Conservation (phyloP, 2,113 vertebrate species). For the Myotis yumanensis region DNA sequence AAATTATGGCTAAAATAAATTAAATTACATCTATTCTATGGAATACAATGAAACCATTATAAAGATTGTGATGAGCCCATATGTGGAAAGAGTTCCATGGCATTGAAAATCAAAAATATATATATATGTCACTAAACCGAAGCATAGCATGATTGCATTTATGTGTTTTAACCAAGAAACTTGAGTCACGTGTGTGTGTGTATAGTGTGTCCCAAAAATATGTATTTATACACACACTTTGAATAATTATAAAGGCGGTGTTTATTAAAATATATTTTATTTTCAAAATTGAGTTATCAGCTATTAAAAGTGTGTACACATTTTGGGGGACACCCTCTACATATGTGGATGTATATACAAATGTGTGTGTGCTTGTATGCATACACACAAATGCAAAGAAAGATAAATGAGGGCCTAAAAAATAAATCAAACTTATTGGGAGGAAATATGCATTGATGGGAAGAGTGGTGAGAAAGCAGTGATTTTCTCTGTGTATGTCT, state of each 20-base stretch:
- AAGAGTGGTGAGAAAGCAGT: background rate
- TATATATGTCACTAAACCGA: background rate
- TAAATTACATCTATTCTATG: background rate
- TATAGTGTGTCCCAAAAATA: background rate
- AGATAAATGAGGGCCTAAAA: background rate
- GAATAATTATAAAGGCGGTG: no score
- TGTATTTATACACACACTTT: no score
- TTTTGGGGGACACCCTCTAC: no score
- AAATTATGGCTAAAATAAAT: background rate
- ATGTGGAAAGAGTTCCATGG: background rate
- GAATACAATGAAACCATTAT: background rate
- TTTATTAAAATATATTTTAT: no score
- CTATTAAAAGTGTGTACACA: no score
- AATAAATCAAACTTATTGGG: background rate
- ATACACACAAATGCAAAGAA: background rate
- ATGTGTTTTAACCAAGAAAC: background rate
- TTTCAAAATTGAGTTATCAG: no score
- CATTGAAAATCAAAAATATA: background rate
- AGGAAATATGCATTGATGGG: background rate
- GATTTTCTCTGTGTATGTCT: background rate
- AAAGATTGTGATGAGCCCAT: background rate
- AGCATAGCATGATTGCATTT: background rate
- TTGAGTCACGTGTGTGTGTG: background rate
- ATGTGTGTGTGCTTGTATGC: background rate
- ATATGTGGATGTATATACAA: background rate